A percentile compares a stretch with the other conserved stretches of the same genome.
phyloP scores from a whole-genome alignment of 2,113 vertebrate species.

The Pavo muticus region DNA sequence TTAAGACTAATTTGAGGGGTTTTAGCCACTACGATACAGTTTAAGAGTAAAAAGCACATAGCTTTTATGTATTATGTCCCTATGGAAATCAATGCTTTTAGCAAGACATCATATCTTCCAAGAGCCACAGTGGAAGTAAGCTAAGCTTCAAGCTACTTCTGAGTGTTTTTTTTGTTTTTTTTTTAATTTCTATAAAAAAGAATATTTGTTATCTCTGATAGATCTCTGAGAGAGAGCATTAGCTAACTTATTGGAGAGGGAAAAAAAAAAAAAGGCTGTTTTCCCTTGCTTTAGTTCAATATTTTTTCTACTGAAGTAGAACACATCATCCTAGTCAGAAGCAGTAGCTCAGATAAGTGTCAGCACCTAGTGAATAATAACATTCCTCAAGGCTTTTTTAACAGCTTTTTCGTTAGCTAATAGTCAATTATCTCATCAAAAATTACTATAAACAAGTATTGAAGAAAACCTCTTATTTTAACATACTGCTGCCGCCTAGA shows the following conservation, averaged over 20 bases:
- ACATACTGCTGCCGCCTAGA: not conserved
- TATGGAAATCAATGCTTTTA: not conserved
- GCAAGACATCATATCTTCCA: not conserved
- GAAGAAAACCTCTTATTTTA: accelerated
- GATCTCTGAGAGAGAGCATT: not conserved
- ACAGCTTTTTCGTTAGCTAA: not conserved
- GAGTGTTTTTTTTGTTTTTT: not conserved
- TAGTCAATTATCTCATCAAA: not conserved
- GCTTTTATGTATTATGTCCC: not conserved
- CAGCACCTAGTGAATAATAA: not conserved
- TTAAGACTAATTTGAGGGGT: not conserved
- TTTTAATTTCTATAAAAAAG: not conserved
- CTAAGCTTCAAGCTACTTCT: not conserved
- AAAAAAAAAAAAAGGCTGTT: not conserved
- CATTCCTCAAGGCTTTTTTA: not conserved
- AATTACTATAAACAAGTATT: not conserved
- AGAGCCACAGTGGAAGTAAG: not conserved
- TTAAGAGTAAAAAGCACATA: not conserved
- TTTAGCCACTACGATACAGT: not conserved
- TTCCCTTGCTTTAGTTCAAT: not conserved
- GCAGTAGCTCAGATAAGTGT: not conserved
- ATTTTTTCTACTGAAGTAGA: not conserved
- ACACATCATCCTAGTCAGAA: not conserved
- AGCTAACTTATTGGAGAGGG: not conserved
- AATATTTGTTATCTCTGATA: not conserved